Base-by-base conservation (phyloP, 2,797 vertebrate genomes). In the Anas flavirostris region DNA sequence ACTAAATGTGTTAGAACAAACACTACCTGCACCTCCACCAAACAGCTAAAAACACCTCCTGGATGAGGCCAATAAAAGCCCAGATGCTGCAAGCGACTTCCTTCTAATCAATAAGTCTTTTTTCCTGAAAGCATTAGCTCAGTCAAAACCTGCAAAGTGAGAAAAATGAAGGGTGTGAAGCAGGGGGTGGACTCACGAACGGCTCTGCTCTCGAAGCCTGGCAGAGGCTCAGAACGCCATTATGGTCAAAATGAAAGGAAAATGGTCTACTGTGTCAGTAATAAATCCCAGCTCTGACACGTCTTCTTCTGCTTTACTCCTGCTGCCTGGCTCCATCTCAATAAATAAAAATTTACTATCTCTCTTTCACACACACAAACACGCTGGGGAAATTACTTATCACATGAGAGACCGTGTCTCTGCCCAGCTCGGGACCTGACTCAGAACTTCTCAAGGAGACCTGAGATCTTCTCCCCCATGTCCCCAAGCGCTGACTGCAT, bases 91-190 rank as follows among this genome's bases (percentile, higher is more conserved):
- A 81, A 96, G 68, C 22, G 0, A 82, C 88, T 94, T 91, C 56
- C 33, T 37, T 70, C 70, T 88, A 84, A 96, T 97, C 96, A 93
- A 95, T 96, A 95, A 55, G 58, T 43, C 84, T 89, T 93, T 87
- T 60, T 74, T 75, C 88, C 48, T 91, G 82, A 94, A 95, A 94
- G 83, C 93, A 96, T 97, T 97, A 97, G 87, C 83, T 96, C 84
- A 86, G 63, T 91, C 82, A 95, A 95, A 96, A 96, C 87, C 81
- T 91, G 52, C 89, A 82, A 97, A 97, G 79, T 93, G 78, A 96
- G 94, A 96, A 97, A 96, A 96, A 96, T 93, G 93, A 96, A 88
- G 91, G 77, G 91, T 92, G 73, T 5, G 16, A 91, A 92, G 91
- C 94, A 77, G 84, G 83, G 72, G 95, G 85, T 88, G 13, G 5